Percentiles rank a stretch among this genome's conserved stretches.
Evolutionary conservation across 2,888 invertebrate genomes (phyloP).

Genomic region (Cryptocephalus moraei): DNA sequence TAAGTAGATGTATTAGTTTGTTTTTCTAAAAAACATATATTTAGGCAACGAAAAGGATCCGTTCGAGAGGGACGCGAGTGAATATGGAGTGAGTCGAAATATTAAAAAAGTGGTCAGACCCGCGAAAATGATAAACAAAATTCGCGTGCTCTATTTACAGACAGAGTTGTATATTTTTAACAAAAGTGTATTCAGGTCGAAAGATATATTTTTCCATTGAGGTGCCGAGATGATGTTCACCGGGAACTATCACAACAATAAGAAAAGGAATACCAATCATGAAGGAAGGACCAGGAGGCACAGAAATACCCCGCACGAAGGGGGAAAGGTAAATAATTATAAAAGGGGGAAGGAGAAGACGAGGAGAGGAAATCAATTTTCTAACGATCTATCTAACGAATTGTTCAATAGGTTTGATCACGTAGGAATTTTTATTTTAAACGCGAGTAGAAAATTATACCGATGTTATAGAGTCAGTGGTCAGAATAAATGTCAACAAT

Average conservation of each 20-base stretch:
- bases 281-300: conserved; percentile 29
- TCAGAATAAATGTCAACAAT: too few species aligned
- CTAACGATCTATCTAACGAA: too few species aligned
- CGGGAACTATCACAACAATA: conserved; percentile 49
- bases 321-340: too few species aligned
- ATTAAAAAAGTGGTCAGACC: neutral
- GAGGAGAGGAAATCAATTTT: too few species aligned
- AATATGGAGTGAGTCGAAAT: neutral
- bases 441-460: too few species aligned
- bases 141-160: conserved; percentile 5
- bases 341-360: too few species aligned
- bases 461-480: too few species aligned
- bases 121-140: conserved; percentile 9
- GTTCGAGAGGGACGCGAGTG: neutral
- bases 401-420: too few species aligned
- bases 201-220: conserved; percentile 6
- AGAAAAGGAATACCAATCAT: conserved; percentile 40
- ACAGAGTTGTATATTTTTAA: conserved; percentile 5
- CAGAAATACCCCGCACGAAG: too few species aligned
- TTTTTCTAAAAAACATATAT: too few species aligned
- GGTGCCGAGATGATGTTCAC: conserved; percentile 58
- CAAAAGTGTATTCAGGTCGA: conserved; percentile 5
- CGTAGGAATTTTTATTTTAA: too few species aligned
- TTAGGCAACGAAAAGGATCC: neutral
- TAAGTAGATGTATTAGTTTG: too few species aligned